Evolutionary conservation across 2,113 vertebrate genomes (phyloP).

Genomic region (Donacobius atricapilla): DNA sequence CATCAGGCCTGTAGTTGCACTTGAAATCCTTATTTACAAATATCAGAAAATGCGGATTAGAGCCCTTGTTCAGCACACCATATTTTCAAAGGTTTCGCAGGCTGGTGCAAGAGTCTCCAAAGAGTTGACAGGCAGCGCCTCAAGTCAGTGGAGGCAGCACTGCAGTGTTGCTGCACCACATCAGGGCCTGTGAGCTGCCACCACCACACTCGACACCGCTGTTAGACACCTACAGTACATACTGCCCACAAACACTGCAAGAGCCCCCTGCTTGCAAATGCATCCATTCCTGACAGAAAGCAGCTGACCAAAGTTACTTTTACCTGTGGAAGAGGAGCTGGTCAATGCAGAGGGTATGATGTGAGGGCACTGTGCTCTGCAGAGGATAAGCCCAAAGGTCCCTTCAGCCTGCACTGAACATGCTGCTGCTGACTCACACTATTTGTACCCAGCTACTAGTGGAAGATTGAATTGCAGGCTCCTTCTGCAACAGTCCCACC

Average conservation of each 20-base stretch:
- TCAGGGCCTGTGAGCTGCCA: fast-evolving
- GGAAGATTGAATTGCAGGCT: background rate
- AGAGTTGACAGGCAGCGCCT: fast-evolving
- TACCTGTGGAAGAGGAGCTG: background rate
- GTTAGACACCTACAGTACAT: background rate
- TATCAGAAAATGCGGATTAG: fast-evolving
- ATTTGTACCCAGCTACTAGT: background rate
- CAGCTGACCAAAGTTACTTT: background rate
- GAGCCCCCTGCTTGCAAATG: background rate
- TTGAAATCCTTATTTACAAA: background rate
- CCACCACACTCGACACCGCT: background rate
- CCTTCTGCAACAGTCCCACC: background rate
- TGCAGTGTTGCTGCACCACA: background rate
- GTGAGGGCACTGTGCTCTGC: fast-evolving
- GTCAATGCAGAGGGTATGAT: fast-evolving
- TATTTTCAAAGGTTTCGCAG: background rate
- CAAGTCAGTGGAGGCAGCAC: background rate
- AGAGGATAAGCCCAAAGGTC: background rate
- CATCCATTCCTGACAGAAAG: fast-evolving
- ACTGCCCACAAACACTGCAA: background rate
- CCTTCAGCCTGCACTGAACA: background rate
- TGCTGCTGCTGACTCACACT: background rate
- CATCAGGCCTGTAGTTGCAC: background rate
- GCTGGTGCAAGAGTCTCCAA: background rate
- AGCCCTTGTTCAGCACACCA: background rate